Base-by-base conservation (phyloP, 2,888 invertebrate genomes). In the Neocrepidodera transversa region DNA sequence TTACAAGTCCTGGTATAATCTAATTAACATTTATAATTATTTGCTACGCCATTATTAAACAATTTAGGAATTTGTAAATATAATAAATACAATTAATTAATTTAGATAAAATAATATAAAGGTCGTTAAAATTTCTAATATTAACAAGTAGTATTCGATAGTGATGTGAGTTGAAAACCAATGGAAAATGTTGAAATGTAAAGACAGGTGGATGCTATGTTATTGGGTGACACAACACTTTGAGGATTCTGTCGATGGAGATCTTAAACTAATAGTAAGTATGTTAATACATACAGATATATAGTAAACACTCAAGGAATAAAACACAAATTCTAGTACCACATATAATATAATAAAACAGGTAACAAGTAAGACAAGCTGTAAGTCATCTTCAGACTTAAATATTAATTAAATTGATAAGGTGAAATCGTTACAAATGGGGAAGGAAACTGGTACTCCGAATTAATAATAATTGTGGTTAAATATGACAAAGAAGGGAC, bases 111-210 rank as follows among this genome's bases (percentile, higher is more conserved):
- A 49, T 35, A 35, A 35, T 28, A 36, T 51, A 55, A 55, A 64
- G 45, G 60, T 62, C 62, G 62, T 53, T 62, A 60, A 43, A 54
- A 51, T 23, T 38, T 26, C 49, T n/a, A 11, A 17, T 17, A 18
- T 26, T 11, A 26, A 47, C 6, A 10, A 13, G 6, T n/a, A 28
- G 14, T 32, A 11, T 17, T 48, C 14, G 20, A 48, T 35, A 18
- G 18, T 48, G 26, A 16, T 13, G 7, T 35, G 48, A 6, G 32
- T n/a, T 45, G 8, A 14, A 26, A 28, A 26, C 8, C 26, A 6
- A 20, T 14, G 13, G 35, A 28, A 10, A n/a, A 48, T 43, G 14
- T 5, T 43, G 14, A 43, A 57, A 32, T 49, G 42, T 14, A 61
- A 53, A 53, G 56, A 60, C 16, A 48, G 47, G 16, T 2, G 55